Conservation (phyloP, 2,888 invertebrate genomes). For the Meta bourneti region DNA sequence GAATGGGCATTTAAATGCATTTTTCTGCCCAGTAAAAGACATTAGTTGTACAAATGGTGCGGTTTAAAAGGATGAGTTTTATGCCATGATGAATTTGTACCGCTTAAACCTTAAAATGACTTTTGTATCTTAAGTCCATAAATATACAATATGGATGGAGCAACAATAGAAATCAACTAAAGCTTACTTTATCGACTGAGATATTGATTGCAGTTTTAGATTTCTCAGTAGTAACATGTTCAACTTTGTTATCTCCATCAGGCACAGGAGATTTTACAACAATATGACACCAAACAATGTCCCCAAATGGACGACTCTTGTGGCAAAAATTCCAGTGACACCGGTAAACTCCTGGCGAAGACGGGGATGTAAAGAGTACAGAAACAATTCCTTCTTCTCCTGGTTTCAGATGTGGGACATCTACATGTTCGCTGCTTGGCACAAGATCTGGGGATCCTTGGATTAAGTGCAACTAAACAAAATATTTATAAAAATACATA, state of each 20-base stretch:
- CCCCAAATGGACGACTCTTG: conserved; percentile 80
- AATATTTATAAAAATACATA: not conserved
- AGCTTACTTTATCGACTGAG: not conserved
- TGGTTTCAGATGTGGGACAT: conserved; percentile 79
- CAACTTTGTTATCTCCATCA: conserved; percentile 25
- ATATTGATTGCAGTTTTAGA: not conserved
- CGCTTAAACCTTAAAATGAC: too few species aligned
- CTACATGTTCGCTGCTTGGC: conserved; percentile 77
- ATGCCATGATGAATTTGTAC: too few species aligned
- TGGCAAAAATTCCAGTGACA: conserved; percentile 80
- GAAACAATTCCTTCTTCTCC: conserved; percentile 79
- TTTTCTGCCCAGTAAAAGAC: too few species aligned
- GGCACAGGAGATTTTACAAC: conserved; percentile 78
- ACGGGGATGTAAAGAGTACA: conserved; percentile 79
- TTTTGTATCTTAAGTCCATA: too few species aligned
- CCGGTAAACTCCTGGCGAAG: conserved; percentile 79
- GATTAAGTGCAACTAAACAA: conserved; percentile 43
- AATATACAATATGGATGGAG: too few species aligned
- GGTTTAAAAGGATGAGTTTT: too few species aligned
- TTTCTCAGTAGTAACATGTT: conserved; percentile 30
- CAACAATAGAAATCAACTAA: too few species aligned
- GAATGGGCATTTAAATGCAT: too few species aligned
- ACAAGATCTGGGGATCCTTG: conserved; percentile 53
- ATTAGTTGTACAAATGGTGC: too few species aligned
- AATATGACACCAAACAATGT: conserved; percentile 80